phyloP scores from a whole-genome alignment of 2,888 invertebrate genomes.

The Cosmia trapezina region DNA sequence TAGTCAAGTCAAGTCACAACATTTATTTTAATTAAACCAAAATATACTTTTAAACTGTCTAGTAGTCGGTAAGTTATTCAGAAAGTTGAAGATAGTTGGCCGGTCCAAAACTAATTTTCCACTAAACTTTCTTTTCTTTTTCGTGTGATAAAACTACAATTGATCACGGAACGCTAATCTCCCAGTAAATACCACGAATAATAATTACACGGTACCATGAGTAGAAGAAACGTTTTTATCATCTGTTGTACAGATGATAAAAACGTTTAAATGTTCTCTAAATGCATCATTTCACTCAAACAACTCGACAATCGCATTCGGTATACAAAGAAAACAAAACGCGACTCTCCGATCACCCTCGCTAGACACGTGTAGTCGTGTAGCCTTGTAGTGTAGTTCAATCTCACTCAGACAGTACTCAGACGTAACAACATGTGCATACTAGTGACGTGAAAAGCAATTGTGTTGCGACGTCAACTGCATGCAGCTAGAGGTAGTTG shows the following conservation, averaged over 20 bases:
- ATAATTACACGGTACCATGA: not conserved
- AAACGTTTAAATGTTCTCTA: not conserved
- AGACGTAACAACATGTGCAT: conserved; percentile 24
- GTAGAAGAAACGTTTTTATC: not conserved
- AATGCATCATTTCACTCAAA: conserved; percentile 13
- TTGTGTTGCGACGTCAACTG: conserved; percentile 7
- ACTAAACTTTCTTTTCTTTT: not conserved
- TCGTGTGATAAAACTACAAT: not conserved
- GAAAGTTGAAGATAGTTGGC: not conserved
- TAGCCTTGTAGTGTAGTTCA: conserved; percentile 14
- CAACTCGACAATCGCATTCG: conserved; percentile 4
- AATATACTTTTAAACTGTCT: not conserved
- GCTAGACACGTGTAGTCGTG: conserved; percentile 16
- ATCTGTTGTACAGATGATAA: too few species aligned
- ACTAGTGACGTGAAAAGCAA: conserved; percentile 21
- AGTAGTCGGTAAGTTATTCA: not conserved
- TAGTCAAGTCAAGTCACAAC: too few species aligned
- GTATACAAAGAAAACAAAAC: conserved; percentile 25
- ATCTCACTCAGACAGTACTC: conserved; percentile 35
- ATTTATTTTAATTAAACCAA: too few species aligned
- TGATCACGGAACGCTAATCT: not conserved
- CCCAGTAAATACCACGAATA: not conserved
- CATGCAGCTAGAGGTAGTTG: not conserved
- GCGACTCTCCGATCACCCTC: not conserved
- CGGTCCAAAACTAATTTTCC: not conserved